phyloP scores from a whole-genome alignment of 92 coral and sea anemone species.

The Desmophyllum pertusum region DNA sequence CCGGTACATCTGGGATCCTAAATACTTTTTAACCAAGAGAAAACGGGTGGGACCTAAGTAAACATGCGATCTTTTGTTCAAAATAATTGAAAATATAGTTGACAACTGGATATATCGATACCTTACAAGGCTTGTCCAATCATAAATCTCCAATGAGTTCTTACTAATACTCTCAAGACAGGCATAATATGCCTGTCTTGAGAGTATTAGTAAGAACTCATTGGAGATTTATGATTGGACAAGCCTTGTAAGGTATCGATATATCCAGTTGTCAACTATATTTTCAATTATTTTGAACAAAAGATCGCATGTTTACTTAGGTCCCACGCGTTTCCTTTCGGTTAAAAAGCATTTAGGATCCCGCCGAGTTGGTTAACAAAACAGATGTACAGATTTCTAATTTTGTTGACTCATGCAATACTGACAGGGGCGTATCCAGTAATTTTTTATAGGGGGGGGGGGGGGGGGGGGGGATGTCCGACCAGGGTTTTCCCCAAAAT shows the following conservation, averaged over 20 bases:
- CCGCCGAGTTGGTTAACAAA: not conserved
- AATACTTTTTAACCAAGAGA: not conserved
- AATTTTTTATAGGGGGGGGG: no score
- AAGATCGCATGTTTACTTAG: not conserved
- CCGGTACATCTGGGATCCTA: no score
- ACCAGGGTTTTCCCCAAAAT: no score
- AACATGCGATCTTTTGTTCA: not conserved
- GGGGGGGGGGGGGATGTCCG: no score
- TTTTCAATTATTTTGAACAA: not conserved
- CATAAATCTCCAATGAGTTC: not conserved
- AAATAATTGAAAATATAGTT: not conserved
- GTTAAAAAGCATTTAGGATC: not conserved
- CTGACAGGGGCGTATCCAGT: no score
- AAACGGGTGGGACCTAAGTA: not conserved
- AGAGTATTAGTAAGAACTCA: not conserved
- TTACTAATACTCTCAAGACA: not conserved
- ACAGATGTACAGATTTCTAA: not conserved
- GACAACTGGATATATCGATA: conserved; percentile 2
- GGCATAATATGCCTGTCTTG: not conserved
- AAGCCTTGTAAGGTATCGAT: not conserved
- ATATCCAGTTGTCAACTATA: not conserved
- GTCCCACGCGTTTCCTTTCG: not conserved
- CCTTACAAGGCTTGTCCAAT: not conserved
- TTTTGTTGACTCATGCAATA: not conserved
- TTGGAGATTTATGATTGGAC: not conserved